These are phyloP conservation scores for Theristus sp. DNA, from an alignment of 2,888 invertebrate genomes.

Conservation along the genomic window DNA sequence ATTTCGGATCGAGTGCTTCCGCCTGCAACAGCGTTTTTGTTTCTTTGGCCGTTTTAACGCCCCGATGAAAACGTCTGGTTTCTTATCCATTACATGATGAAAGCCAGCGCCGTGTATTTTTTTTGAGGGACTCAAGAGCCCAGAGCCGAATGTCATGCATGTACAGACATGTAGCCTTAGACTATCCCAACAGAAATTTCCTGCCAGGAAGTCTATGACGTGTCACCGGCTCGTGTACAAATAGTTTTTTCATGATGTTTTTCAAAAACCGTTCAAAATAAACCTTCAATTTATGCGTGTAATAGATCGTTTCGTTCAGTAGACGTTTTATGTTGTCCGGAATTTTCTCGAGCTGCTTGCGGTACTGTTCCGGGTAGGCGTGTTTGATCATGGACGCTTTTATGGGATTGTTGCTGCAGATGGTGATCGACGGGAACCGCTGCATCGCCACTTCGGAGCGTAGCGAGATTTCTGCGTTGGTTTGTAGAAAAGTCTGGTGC, in stretches of 20 bases:
- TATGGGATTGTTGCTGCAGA: constrained; percentile 1
- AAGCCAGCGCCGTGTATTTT: no score
- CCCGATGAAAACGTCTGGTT: no score
- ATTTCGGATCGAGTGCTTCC: not conserved
- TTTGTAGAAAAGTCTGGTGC: no score
- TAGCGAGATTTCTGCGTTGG: not conserved
- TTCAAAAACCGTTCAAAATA: no score
- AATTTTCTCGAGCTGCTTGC: not conserved
- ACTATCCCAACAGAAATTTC: no score
- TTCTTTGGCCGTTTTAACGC: not conserved
- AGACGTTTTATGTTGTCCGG: not conserved
- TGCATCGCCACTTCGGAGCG: not conserved
- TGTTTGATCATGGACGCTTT: not conserved
- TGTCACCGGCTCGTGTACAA: no score
- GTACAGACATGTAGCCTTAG: no score
- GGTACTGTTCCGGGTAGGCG: not conserved
- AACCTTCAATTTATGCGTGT: not conserved
- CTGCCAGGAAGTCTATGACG: no score
- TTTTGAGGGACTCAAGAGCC: no score
- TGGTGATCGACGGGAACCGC: not conserved
- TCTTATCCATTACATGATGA: no score
- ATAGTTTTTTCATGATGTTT: no score
- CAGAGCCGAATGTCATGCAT: no score
- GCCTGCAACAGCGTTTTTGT: not conserved
- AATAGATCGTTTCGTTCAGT: not conserved